phyloP scores from a whole-genome alignment of 2,113 vertebrate genomes.

The Sander lucioperca region DNA sequence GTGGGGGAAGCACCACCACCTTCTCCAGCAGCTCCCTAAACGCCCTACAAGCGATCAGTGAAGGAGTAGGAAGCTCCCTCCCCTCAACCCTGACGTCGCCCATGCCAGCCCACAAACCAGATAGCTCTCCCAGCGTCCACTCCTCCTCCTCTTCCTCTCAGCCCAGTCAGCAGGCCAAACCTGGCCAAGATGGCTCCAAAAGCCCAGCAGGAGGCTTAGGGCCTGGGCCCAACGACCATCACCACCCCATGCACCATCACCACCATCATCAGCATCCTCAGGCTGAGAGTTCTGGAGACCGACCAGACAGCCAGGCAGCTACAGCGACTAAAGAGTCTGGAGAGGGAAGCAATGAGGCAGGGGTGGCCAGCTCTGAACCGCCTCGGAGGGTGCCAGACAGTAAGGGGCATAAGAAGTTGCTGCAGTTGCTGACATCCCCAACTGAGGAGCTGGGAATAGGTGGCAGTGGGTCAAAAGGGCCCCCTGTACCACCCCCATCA shows the following conservation, averaged over 20 bases:
- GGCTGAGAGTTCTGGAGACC: slow-evolving; percentile 89
- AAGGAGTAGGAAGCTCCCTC: slow-evolving; percentile 95
- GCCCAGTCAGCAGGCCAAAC: slow-evolving; percentile 69
- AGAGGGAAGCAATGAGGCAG: slow-evolving; percentile 86
- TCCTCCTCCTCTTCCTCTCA: slow-evolving; percentile 82
- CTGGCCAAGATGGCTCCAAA: slow-evolving; percentile 84
- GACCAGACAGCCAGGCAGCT: slow-evolving; percentile 88
- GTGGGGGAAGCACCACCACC: slow-evolving; percentile 80
- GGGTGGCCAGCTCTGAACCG: slow-evolving; percentile 79
- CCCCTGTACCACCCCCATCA: slow-evolving; percentile 67
- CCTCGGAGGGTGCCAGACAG: slow-evolving; percentile 88
- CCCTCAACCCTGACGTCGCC: slow-evolving; percentile 93
- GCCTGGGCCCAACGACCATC: slow-evolving; percentile 68
- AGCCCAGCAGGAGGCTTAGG: slow-evolving; percentile 83
- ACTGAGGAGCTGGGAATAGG: slow-evolving; percentile 90
- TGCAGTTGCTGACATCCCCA: slow-evolving; percentile 95
- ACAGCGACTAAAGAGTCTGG: slow-evolving; percentile 84
- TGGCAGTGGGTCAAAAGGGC: slow-evolving; percentile 84
- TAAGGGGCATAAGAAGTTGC: slow-evolving; percentile 95
- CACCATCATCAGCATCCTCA: slow-evolving; percentile 82
- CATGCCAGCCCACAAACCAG: slow-evolving; percentile 88
- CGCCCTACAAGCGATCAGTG: slow-evolving; percentile 97
- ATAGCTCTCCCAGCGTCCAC: slow-evolving; percentile 91
- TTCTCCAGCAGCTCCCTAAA: slow-evolving; percentile 98
- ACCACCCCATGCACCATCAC: slow-evolving; percentile 76